A percentile compares a stretch with the other conserved stretches of the same genome.
phyloP scores from a whole-genome alignment of 2,888 invertebrate species.

The Poecilobothrus nobilitatus region DNA sequence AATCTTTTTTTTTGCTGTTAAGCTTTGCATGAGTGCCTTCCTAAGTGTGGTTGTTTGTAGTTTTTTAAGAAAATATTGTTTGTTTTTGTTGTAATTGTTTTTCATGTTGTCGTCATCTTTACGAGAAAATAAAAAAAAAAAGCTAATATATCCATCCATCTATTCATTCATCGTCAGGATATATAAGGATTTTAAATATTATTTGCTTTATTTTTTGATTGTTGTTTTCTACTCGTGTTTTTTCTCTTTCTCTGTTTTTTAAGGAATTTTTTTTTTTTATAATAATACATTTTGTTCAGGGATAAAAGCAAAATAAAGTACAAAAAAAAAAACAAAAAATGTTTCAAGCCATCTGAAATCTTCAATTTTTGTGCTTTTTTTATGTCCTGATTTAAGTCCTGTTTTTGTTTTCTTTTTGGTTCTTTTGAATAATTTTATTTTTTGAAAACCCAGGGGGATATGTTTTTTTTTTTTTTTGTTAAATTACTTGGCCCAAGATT shows the following conservation, averaged over 20 bases:
- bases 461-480: too few relatives aligned
- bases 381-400: too few relatives aligned
- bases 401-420: too few relatives aligned
- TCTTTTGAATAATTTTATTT: too few relatives aligned
- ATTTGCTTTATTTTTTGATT: too few relatives aligned
- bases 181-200: too few relatives aligned
- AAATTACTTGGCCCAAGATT: too few relatives aligned
- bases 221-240: too few relatives aligned
- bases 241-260: too few relatives aligned
- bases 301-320: neutral
- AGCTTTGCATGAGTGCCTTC: constrained; percentile 3
- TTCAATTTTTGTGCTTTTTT: neutral
- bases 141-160: too few relatives aligned
- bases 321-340: neutral
- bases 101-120: neutral
- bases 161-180: neutral
- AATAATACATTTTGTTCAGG: neutral
- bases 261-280: neutral
- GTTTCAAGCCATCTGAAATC: neutral
- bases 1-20: neutral
- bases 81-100: neutral
- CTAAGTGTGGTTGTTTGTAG: neutral
- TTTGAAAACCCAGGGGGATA: too few relatives aligned
- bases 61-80: neutral
- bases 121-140: neutral